Evolutionary conservation across 2,888 invertebrate genomes (phyloP), one percentile per base, ranked within the genome.

Genomic region (Ferrisia virgata): DNA sequence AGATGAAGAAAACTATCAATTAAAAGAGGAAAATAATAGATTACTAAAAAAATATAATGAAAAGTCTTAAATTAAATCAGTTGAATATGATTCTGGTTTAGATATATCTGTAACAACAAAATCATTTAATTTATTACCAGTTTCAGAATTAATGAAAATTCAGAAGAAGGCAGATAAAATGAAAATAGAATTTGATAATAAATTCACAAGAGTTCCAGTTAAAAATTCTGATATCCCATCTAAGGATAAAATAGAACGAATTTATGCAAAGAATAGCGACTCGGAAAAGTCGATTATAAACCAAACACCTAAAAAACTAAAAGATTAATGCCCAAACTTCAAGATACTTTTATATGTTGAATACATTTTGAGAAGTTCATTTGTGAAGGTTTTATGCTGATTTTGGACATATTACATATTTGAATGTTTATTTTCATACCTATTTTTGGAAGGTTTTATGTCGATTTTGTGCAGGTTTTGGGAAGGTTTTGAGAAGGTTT

Each of bases 61-160:
- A 43, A 43, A 43, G 13, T 43, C 43, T 43, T 13, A 43, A 43
- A 43, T 43, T 43, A 43, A 43, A 43, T 13, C 69, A 13, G 69
- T 69, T 25, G 15, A 69, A 69, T 69, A 69, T 69, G 69, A 69
- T 69, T 69, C 69, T 69, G 69, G 69, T 22, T 69, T 69, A 25
- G 69, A 69, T 69, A 69, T 69, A 69, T 69, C 69, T 69, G 69
- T 69, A 69, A 69, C 69, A 69, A 69, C 69, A 69, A 69, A 69
- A 69, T 69, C 69, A 69, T 69, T 69, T 15, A 69, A 69, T 69
- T 69, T 69, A 69, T 25, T 69, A 69, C 69, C 69, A 69, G 69
- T 69, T 69, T 69, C 69, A 69, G 69, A 69, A 69, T 69, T 69
- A 69, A 69, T 69, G 69, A 69, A 69, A 69, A 69, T 69, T 69